A percentile compares a stretch with the other conserved stretches of the same genome.
Evolutionary conservation across 2,797 vertebrate species (phyloP).

Genomic region (Okamejei kenojei): DNA sequence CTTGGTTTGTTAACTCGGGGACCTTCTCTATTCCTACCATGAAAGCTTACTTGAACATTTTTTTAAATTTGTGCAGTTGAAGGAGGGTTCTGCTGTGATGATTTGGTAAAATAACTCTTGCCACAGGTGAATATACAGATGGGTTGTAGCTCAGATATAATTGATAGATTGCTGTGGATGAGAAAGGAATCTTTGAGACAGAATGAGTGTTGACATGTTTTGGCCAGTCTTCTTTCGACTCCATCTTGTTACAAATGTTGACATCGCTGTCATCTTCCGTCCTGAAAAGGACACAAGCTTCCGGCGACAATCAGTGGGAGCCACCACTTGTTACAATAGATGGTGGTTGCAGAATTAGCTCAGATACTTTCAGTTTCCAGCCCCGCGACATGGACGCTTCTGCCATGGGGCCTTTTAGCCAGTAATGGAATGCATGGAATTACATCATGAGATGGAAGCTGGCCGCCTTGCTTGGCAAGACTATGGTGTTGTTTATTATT

Average conservation of each 20-base stretch:
- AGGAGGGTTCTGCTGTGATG: not conserved
- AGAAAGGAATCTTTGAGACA: not conserved
- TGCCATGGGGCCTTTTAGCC: too few relatives aligned
- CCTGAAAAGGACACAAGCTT: too few relatives aligned
- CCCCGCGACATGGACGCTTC: too few relatives aligned
- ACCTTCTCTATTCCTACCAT: not conserved
- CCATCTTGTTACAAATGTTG: too few relatives aligned
- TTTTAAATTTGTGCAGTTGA: not conserved
- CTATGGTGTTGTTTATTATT: not conserved
- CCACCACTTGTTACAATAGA: too few relatives aligned
- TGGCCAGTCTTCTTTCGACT: not conserved
- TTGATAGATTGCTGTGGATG: not conserved
- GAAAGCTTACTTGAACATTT: not conserved
- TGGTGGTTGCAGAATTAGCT: too few relatives aligned
- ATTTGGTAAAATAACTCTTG: not conserved
- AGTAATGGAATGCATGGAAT: not conserved
- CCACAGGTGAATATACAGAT: not conserved
- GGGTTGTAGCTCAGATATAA: too few relatives aligned
- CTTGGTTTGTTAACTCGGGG: not conserved
- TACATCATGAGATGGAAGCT: not conserved
- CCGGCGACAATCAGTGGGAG: too few relatives aligned
- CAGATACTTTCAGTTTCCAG: too few relatives aligned
- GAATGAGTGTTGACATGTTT: not conserved
- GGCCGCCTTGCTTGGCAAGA: not conserved
- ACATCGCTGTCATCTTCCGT: too few relatives aligned